Evolutionary conservation across 2,888 invertebrate species (phyloP), one percentile per base, ranked within the genome.

Genomic region (Protodeltote pygarga): DNA sequence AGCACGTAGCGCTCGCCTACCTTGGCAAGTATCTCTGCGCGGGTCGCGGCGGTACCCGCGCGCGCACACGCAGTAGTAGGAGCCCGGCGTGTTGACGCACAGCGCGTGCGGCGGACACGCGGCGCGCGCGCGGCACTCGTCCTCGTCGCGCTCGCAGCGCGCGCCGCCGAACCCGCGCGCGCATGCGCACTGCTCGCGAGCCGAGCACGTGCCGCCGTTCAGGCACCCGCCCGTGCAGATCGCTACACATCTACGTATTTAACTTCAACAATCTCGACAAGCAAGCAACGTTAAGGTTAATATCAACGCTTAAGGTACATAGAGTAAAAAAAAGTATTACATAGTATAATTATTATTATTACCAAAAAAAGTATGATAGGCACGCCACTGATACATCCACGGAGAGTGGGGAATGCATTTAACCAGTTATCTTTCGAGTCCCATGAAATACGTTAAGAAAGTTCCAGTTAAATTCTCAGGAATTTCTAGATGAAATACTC

Each of bases 11-110:
- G n/a, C n/a, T n/a, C n/a, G n/a, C n/a, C n/a, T 82, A 94, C 94
- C 94, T 91, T 94, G 92, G 75, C 95, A 95, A 62, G 93, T 93
- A 86, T 94, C 82, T n/a, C 5, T 93, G 92, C 32, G 93, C 93
- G 49, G 94, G 50, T 85, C 82, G 17, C 82, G 75, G 11, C 94
- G 93, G 88, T 95, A 97, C 3, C 97, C 97, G 94, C 93, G 64
- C 5, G 95, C 94, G 85, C 97, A 97, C 70, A 96, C 95, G 87
- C 98, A 98, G 85, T 96, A 96, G 90, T 96, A 97, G 94, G 97
- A 97, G 67, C 97, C 97, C 27, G 97, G 97, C 93, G 96, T 96
- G 89, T 97, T 97, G 85, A 97, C 94, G 88, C 97, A 97, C 40
- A 93, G 92, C 37, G 97, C 96, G 66, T 95, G 94, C 64, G 94